phyloP scores from a whole-genome alignment of 2,888 invertebrate species.

The Germaria angustata region DNA sequence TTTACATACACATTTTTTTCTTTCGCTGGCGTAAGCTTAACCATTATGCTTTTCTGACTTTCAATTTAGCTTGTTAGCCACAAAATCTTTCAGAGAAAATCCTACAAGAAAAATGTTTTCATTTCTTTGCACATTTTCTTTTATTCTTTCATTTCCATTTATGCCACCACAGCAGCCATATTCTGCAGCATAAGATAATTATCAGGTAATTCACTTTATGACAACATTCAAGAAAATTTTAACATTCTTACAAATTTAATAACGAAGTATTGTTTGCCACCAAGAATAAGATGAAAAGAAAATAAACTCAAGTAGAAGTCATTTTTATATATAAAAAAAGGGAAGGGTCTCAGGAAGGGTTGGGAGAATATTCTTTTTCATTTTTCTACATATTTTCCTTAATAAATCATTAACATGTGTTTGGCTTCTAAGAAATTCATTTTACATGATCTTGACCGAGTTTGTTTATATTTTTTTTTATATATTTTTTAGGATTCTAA shows the following conservation, averaged over 20 bases:
- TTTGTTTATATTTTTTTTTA: background rate
- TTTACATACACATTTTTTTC: too few species aligned
- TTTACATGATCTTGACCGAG: conserved; percentile 48
- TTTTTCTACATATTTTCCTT: too few species aligned
- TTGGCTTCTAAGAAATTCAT: background rate
- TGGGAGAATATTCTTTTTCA: too few species aligned
- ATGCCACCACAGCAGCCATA: background rate
- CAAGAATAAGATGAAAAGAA: background rate
- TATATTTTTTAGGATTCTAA: background rate
- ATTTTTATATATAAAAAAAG: too few species aligned
- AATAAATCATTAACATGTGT: conserved; percentile 1
- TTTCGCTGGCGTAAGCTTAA: too few species aligned
- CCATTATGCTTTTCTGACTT: too few species aligned
- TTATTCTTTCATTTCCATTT: background rate
- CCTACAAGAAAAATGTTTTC: background rate
- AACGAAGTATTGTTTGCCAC: background rate
- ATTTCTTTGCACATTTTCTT: background rate
- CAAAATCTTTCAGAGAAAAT: too few species aligned
- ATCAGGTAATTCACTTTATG: conserved; percentile 19
- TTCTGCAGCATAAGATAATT: conserved; percentile 5
- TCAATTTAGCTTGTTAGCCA: too few species aligned
- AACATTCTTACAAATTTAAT: background rate
- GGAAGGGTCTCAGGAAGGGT: background rate
- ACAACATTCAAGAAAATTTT: background rate
- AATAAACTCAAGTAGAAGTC: background rate